Base-by-base conservation (phyloP, 2,797 vertebrate species). In the Liparis tanakae region DNA sequence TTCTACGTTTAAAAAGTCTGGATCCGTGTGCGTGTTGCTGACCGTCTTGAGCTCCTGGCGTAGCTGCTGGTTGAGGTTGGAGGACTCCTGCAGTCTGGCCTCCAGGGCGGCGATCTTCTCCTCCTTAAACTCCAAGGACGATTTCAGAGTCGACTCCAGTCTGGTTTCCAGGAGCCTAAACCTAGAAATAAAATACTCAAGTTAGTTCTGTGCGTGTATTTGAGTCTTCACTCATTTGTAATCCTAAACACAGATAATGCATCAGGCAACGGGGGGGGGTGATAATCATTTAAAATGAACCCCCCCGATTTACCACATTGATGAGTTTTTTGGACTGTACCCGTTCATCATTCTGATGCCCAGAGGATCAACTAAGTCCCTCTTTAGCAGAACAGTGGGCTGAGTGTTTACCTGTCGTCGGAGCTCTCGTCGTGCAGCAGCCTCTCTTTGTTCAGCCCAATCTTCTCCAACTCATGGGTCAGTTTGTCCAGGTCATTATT, bases 21-120 rank as follows among this genome's bases (percentile, higher is more conserved):
- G 10, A 68, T 67, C 18, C 58, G 37, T 39, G 37, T 14, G 34
- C 22, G 25, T 51, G 20, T 63, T 10, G 83, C 95, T 95, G 91
- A 99, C 98, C 34, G 96, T 99, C 93, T 99, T 99, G 77, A 99
- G 95, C 76, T 99, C 98, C 92, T 99, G 98, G 3, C 97, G 96
- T 50, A 99, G 94, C 3, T 99, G 97, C 88, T 99, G 97, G 86
- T 99, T 99, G 67, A 99, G 95, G 91, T 98, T 99, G 20, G 97
- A 97, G 0, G 98, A 99, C 87, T 99, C 98, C 89, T 98, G 97
- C 85, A 99, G 93, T 87, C 98, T 95, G 84, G 98, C 98, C 92
- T 99, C 98, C 62, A 99, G 92, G 82, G 98, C 96, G 12, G 97
- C 96, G 54, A 99, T 99, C 94, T 99, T 99, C 93, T 99, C 97